Base-by-base conservation (phyloP, 2,797 vertebrate species). In the Thaleichthys pacificus region DNA sequence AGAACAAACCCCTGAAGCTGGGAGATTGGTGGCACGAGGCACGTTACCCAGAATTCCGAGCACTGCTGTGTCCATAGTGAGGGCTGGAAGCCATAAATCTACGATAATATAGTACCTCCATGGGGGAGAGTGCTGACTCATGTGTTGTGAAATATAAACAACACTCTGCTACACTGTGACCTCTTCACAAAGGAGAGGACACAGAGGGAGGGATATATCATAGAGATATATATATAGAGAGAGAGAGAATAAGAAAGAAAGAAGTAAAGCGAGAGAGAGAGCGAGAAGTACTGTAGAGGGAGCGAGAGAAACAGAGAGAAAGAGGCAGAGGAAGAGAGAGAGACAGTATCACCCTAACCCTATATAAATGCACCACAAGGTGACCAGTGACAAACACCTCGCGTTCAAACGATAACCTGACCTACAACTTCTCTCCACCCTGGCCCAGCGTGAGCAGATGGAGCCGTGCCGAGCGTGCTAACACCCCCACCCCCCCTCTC, bases 121-220 rank as follows among this genome's bases (percentile, higher is more conserved):
- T 63, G 56, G 66, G 42, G 49, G 58, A 67, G 35, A 15, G 56
- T 68, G 71, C 66, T 74, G 78, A 72, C 56, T 80, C 78, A 64
- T 58, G 12, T 35, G 24, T 61, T 63, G 68, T 73, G 66, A 71
- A 74, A 66, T 54, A 49, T 1, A 54, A 49, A 66, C 70, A 69
- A 67, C 14, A 30, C 22, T 47, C 66, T 24, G 21, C 58, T 58
- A 21, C 61, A n/a, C 49, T 47, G 42, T 12, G 42, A 47, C 42
- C 42, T 47, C 3, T 47, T 47, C 42, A 11, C 9, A 47, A 47
- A 47, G 1, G 9, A 47, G 42, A 47, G 9, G 42, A 47, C 42
- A 47, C 32, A 35, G 32, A 35, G 7, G 32, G 32, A 30, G 28
- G 28, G 28, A 30, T 0, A 30, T 30, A 30, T 38, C 11, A 38